phyloP scores from a whole-genome alignment of 64 coral and sea anemone genomes.

The Montipora sp. region DNA sequence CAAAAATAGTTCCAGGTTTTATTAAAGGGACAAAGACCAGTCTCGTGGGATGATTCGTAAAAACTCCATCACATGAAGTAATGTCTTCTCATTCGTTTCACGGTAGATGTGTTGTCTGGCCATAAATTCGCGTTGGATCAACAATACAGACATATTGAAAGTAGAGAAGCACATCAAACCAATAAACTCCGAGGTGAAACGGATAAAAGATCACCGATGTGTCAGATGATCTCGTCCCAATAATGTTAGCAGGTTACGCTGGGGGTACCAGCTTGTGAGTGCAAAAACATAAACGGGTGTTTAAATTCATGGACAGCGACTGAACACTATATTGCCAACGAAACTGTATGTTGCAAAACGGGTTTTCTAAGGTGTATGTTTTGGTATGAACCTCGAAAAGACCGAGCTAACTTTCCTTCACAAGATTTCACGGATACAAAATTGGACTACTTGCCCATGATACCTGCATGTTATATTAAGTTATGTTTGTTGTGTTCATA shows the following conservation, averaged over 20 bases:
- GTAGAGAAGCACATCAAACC: neutral
- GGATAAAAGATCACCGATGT: neutral
- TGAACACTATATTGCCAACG: neutral
- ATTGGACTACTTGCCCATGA: neutral
- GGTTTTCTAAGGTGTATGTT: neutral
- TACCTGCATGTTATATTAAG: neutral
- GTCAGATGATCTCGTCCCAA: neutral
- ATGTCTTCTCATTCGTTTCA: neutral
- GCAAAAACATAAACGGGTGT: neutral
- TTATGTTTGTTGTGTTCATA: neutral
- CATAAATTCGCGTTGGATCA: neutral
- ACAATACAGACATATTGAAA: neutral
- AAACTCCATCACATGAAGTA: neutral
- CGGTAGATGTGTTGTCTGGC: neutral
- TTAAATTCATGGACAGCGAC: neutral
- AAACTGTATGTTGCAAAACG: neutral
- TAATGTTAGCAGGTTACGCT: neutral
- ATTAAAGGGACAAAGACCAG: neutral
- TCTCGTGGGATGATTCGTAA: neutral
- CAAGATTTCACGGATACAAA: neutral
- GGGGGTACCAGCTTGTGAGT: neutral
- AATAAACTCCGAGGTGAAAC: neutral
- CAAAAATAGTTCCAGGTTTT: neutral
- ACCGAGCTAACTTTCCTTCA: neutral
- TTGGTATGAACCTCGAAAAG: neutral